Evolutionary conservation across 2,888 invertebrate genomes (phyloP), one percentile per base, ranked within the genome.

Genomic region (Trichacis sp.): DNA sequence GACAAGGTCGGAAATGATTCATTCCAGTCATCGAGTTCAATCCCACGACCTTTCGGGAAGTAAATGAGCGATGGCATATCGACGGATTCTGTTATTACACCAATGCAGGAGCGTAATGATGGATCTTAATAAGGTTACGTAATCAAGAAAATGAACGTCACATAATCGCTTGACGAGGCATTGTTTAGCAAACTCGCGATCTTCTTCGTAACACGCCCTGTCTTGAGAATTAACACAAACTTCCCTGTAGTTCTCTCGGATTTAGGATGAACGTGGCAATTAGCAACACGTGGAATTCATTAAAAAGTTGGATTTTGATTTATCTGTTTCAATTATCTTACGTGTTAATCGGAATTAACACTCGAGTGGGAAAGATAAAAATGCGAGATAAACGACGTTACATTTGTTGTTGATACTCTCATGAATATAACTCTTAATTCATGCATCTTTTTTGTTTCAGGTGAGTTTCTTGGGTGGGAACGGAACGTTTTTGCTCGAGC

Each of bases 401-500:
- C 14, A 20, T n/a, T 45, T 19, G 1, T n/a, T 6, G 3, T 45
- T 18, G n/a, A 46, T 46, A n/a, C 12, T 12, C 14, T 19, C 11
- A 17, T 43, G 19, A 43, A 43, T 18, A 18, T 42, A n/a, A n/a
- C 36, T 49, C 49, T 60, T 60, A 46, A 62, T 33, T 57, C 46
- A 54, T 14, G 9, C 18, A 6, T 56, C 40, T 52, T 72, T 60
- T 68, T 64, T 73, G 73, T 79, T 78, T 42, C 73, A 76, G 78
- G 77, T 78, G 74, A 78, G 78, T 73, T 61, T 38, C 52, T 33
- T 33, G 49, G 51, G 38, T 47, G 43, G 42, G 30, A 51, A 20
- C 38, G 33, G 50, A 45, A 40, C 19, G 24, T 47, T 64, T 61
- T 58, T 58, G 46, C 42, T 45, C 33, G 18, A 54, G 60, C 50